These are phyloP conservation scores for Burhinus oedicnemus DNA, from an alignment of 2,113 vertebrate species.

Conservation along the genomic window DNA sequence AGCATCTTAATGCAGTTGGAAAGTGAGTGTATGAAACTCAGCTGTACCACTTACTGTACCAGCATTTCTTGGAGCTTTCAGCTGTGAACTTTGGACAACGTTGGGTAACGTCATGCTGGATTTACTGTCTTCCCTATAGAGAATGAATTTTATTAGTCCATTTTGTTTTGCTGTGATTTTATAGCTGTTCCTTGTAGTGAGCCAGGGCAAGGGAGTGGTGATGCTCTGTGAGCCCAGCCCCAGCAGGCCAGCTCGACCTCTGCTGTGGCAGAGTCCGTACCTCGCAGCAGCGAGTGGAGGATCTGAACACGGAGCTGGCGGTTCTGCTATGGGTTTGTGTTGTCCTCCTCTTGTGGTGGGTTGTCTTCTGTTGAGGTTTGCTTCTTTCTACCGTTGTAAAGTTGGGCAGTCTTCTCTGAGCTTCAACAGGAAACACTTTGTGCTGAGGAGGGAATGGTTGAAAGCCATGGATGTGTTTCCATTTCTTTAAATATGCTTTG, in stretches of 20 bases:
- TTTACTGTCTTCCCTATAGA: not conserved
- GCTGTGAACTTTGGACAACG: not conserved
- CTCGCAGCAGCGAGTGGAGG: fast-evolving
- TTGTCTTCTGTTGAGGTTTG: not conserved
- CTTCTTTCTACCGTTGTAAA: not conserved
- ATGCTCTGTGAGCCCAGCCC: not conserved
- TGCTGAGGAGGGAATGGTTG: not conserved
- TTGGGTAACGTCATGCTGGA: fast-evolving
- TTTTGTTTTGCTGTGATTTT: not conserved
- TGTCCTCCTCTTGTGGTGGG: not conserved
- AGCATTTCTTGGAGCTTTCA: fast-evolving
- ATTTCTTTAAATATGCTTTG: fast-evolving
- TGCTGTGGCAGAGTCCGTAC: fast-evolving
- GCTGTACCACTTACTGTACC: fast-evolving
- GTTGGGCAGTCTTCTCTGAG: not conserved
- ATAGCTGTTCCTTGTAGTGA: not conserved
- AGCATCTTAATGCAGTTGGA: not conserved
- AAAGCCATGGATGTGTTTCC: fast-evolving
- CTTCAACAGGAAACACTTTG: not conserved
- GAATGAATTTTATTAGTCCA: fast-evolving
- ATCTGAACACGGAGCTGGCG: fast-evolving
- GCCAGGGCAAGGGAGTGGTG: not conserved
- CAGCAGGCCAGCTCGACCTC: fast-evolving
- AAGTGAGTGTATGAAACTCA: not conserved
- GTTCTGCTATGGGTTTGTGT: not conserved